Conservation (phyloP, 2,888 invertebrate species). For the Dendrolimus pini region DNA sequence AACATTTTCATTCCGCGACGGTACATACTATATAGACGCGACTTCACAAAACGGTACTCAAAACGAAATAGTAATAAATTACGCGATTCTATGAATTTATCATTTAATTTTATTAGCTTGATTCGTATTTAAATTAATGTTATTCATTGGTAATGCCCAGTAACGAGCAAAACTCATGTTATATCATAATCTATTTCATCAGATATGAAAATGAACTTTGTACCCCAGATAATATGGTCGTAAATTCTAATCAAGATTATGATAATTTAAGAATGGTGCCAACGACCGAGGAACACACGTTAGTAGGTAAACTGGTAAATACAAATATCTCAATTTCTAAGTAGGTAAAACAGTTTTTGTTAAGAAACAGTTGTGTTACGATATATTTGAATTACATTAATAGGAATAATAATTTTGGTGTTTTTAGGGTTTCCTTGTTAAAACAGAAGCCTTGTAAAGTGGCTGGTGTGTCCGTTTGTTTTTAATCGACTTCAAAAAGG, state of each 20-base stretch:
- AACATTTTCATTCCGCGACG: too few species aligned
- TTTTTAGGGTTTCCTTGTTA: too few species aligned
- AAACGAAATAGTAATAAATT: too few species aligned
- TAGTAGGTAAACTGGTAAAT: slow-evolving; percentile 26
- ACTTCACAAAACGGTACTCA: too few species aligned
- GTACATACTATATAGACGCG: too few species aligned
- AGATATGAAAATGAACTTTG: background rate
- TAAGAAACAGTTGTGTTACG: slow-evolving; percentile 16
- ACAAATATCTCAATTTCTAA: slow-evolving; percentile 10
- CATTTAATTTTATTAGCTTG: too few species aligned
- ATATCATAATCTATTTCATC: background rate
- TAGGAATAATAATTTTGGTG: background rate
- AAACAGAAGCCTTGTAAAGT: too few species aligned
- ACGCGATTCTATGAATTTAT: too few species aligned
- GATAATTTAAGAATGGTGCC: slow-evolving; percentile 33
- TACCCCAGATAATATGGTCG: background rate
- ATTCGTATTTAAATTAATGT: background rate
- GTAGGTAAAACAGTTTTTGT: slow-evolving; percentile 17
- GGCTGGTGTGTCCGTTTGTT: too few species aligned
- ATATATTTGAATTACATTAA: slow-evolving; percentile 10
- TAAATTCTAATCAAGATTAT: background rate
- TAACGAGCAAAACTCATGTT: background rate
- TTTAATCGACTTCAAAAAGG: too few species aligned
- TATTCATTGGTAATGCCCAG: background rate
- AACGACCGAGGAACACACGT: slow-evolving; percentile 40